A percentile compares a stretch with the other conserved stretches of the same genome.
Evolutionary conservation across 2,797 vertebrate species (phyloP).

Genomic region (Thamnophis elegans): DNA sequence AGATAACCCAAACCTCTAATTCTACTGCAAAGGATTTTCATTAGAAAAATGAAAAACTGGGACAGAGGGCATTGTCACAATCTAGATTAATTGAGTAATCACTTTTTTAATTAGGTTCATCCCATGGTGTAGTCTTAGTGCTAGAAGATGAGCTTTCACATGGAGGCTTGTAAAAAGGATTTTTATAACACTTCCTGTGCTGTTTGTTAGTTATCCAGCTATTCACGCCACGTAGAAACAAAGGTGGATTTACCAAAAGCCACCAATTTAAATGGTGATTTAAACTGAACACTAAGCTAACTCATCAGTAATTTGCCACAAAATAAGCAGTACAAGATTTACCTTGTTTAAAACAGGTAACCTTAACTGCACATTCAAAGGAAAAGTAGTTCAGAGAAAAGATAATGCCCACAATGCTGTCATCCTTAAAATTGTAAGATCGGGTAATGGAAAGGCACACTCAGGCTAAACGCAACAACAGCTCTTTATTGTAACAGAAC

Average conservation of each 20-base stretch:
- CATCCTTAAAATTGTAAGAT: background rate
- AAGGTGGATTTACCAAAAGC: background rate
- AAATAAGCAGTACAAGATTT: background rate
- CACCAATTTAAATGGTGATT: background rate
- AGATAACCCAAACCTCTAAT: background rate
- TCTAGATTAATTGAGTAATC: constrained; percentile 18
- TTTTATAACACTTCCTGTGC: background rate
- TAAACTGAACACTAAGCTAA: background rate
- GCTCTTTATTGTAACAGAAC: too few relatives aligned
- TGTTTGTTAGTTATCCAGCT: background rate
- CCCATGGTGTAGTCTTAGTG: background rate
- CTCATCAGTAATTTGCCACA: background rate
- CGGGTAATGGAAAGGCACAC: too few relatives aligned
- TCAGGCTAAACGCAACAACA: too few relatives aligned
- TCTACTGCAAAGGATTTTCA: background rate
- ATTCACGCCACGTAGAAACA: background rate
- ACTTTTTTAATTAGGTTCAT: constrained; percentile 14
- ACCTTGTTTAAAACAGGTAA: background rate
- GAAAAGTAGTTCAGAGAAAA: background rate
- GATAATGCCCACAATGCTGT: background rate
- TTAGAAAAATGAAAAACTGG: constrained; percentile 13
- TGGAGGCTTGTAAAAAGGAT: background rate
- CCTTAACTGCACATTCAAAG: background rate
- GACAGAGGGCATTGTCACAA: constrained; percentile 5
- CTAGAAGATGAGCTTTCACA: background rate